Base-by-base conservation (phyloP, 2,113 vertebrate species). In the Chloroceryle aenea region DNA sequence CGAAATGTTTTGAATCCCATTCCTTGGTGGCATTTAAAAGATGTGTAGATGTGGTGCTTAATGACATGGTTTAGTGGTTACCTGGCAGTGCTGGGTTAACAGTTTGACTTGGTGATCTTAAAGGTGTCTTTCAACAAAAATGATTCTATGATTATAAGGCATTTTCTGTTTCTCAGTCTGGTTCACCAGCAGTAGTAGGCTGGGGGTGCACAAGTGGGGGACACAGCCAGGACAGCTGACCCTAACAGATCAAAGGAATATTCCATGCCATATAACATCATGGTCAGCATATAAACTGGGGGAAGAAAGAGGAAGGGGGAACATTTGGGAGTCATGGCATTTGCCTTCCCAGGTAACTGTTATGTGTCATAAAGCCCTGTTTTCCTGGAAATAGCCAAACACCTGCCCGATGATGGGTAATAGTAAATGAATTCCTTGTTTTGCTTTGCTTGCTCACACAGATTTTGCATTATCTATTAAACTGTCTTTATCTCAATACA, bases 341-440 rank as follows among this genome's bases (percentile, higher is more conserved):
- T 58, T 86, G 6, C 42, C 9, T 34, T 63, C 42, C 14, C 13
- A 77, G 34, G n/a, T 22, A 58, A 18, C 26, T 7, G 0, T 29
- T 56, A 50, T 2, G 3, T 2, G 0, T 36, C 32, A 36, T 29
- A 52, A 12, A 71, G 32, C 3, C 5, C 40, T 12, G 6, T 4
- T 78, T 83, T 74, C 23, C 27, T 90, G 38, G 61, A 62, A 2
- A 55, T 2, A 3, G 6, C 21, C 61, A 4, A 75, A 25, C 26
- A 48, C 4, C 9, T 38, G 8, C 6, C 23, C 55, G 25, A 7
- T 6, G 6, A 8, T 45, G 15, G 47, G 29, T 2, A 77, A 10
- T 5, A 47, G 5, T 29, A 40, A 64, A 74, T 8, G 0, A 40
- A 48, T 67, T 58, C 29, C 6, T 47, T 66, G 2, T 34, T 59